Evolutionary conservation across 2,113 vertebrate species (phyloP).

Genomic region (Neotoma lepida): DNA sequence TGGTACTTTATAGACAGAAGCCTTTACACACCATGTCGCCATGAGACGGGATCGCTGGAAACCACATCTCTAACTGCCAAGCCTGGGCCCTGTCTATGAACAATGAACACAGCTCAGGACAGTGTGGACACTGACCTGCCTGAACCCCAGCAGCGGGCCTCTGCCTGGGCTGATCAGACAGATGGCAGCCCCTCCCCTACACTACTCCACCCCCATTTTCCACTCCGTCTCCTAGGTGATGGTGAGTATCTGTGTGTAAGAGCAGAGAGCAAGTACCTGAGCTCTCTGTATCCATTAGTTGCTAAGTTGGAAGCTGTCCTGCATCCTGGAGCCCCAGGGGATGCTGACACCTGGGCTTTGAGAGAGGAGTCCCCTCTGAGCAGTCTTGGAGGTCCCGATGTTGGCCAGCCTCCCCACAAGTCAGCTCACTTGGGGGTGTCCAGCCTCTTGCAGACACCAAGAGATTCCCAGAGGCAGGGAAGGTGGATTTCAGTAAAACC

Average conservation of each 20-base stretch:
- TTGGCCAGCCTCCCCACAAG: rapidly evolving
- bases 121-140: not conserved
- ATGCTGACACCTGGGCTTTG: not conserved
- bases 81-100: rapidly evolving
- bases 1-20: not conserved
- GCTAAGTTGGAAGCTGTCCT: conserved; percentile 17
- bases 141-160: not conserved
- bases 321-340: not conserved
- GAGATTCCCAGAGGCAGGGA: not conserved
- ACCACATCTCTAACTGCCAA: rapidly evolving
- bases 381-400: rapidly evolving
- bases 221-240: conserved; percentile 46
- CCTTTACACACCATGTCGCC: rapidly evolving
- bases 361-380: not conserved
- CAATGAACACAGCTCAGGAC: not conserved
- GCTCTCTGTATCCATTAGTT: conserved; percentile 30
- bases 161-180: not conserved
- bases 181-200: conserved; percentile 11
- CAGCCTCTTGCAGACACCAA: not conserved
- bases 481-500: not conserved
- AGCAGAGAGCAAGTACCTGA: conserved; percentile 1
- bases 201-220: not conserved
- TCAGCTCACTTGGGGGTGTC: not conserved
- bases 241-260: not conserved
- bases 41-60: not conserved